phyloP scores from a whole-genome alignment of 2,113 vertebrate species.

The Martes martes region DNA sequence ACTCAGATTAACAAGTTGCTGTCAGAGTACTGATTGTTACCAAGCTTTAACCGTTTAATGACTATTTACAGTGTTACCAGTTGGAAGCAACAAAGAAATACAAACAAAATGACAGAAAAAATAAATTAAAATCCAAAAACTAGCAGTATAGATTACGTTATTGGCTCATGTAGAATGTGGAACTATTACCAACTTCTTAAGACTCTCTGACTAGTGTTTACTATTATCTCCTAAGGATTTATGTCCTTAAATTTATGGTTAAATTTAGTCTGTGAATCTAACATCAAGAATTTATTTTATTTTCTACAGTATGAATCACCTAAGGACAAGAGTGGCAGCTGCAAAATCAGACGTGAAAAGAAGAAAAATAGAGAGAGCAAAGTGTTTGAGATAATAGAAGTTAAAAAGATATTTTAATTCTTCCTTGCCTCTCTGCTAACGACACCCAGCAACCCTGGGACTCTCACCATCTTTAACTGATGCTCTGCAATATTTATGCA shows the following conservation, averaged over 20 bases:
- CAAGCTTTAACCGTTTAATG: background rate
- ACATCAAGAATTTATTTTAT: background rate
- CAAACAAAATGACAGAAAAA: background rate
- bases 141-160: background rate
- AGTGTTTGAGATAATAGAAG: background rate
- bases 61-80: background rate
- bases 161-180: background rate
- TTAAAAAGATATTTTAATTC: conserved; percentile 51
- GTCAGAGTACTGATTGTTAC: background rate
- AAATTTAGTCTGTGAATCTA: conserved; percentile 2
- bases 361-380: background rate
- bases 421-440: conserved; percentile 55
- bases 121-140: background rate
- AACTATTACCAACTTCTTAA: background rate
- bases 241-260: conserved; percentile 3
- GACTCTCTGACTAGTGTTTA: conserved; percentile 1
- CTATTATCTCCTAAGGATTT: background rate
- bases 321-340: background rate
- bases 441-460: conserved; percentile 39
- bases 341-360: background rate
- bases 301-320: background rate
- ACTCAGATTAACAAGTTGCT: background rate
- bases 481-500: conserved; percentile 75
- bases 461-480: conserved; percentile 65
- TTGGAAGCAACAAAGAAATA: conserved; percentile 11